A percentile compares a stretch with the other conserved stretches of the same genome.
phyloP scores from a whole-genome alignment of 2,888 invertebrate species.

The Oeneis ivallda region DNA sequence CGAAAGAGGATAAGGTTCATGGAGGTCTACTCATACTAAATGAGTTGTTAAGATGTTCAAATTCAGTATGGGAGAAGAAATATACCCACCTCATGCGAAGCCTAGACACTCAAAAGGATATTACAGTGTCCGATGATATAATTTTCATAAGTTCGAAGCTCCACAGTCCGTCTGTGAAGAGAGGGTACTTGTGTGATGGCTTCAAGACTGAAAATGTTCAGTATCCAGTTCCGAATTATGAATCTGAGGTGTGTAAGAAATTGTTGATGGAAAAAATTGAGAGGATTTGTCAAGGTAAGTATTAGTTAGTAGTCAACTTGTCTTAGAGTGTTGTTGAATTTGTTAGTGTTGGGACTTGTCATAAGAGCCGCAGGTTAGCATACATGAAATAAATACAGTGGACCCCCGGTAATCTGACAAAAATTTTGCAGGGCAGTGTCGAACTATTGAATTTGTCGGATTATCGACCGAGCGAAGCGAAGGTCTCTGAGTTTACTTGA shows the following conservation, averaged over 20 bases:
- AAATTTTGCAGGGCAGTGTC: no score
- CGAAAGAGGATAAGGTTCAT: conserved; percentile 94
- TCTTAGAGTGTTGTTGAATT: no score
- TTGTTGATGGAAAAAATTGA: conserved; percentile 92
- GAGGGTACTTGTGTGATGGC: conserved; percentile 74
- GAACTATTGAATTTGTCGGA: no score
- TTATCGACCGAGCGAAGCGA: no score
- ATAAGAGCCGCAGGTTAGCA: no score
- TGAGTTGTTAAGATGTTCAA: conserved; percentile 95
- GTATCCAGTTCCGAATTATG: conserved; percentile 85
- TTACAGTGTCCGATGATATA: conserved; percentile 78
- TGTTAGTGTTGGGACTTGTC: no score
- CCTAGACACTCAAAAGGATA: conserved; percentile 72
- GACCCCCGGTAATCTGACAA: no score
- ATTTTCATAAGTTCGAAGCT: conserved; percentile 82
- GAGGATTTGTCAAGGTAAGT: conserved; percentile 84
- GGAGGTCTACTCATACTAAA: conserved; percentile 96
- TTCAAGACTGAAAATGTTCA: conserved; percentile 77
- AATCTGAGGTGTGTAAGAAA: conserved; percentile 92
- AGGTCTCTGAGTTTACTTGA: no score
- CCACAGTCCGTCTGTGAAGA: conserved; percentile 82
- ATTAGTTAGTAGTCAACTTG: conserved; percentile 9
- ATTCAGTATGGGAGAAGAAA: conserved; percentile 92
- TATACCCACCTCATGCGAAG: conserved; percentile 87
- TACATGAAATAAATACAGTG: no score